Evolutionary conservation across 2,113 vertebrate genomes (phyloP).

Genomic region (Nipponia nippon): DNA sequence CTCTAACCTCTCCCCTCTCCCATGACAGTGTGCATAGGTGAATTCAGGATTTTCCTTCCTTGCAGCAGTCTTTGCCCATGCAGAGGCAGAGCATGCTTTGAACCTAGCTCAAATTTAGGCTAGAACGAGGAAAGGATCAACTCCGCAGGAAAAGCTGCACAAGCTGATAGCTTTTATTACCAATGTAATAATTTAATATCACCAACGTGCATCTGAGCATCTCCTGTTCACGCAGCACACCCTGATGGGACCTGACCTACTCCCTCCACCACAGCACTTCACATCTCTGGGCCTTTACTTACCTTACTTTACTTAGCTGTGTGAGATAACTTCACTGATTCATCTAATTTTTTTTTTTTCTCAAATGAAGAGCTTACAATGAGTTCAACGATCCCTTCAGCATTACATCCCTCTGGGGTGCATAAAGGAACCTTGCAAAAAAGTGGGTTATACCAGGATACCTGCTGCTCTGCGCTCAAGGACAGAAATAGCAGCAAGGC

Average conservation of each 20-base stretch:
- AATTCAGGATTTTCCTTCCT: neutral
- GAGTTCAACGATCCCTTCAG: neutral
- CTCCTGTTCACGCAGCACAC: neutral
- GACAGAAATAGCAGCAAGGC: neutral
- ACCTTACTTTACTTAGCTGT: neutral
- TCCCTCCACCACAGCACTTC: neutral
- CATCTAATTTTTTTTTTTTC: neutral
- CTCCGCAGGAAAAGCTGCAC: neutral
- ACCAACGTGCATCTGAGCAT: neutral
- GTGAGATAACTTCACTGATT: neutral
- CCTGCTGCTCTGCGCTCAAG: neutral
- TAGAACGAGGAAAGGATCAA: neutral
- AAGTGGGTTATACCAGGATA: neutral
- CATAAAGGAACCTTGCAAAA: neutral
- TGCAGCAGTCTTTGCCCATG: neutral
- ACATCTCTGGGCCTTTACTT: neutral
- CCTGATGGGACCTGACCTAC: neutral
- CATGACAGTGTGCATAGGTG: neutral
- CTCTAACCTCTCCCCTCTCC: neutral
- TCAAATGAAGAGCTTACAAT: neutral
- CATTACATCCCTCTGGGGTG: neutral
- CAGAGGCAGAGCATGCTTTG: neutral
- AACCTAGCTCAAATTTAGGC: neutral
- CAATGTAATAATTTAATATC: neutral
- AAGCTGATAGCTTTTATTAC: neutral